Evolutionary conservation across 2,797 vertebrate species (phyloP), one percentile per base, ranked within the genome.

Genomic region (Allenopithecus nigroviridis): DNA sequence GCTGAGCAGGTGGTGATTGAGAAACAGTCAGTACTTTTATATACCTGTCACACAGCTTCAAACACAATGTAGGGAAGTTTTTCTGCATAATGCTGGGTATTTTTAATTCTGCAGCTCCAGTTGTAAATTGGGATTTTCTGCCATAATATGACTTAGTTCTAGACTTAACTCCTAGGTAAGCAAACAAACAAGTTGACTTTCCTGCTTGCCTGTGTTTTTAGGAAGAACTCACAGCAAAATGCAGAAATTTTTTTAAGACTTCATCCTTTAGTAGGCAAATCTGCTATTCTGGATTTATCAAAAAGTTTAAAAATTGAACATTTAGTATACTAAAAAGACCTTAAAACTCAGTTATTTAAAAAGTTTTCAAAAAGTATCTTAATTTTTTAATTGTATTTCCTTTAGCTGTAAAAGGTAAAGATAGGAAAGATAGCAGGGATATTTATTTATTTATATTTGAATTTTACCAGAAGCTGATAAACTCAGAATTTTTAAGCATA

Each of bases 51-150:
- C 13, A 33, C 5, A 57, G 59, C 36, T 86, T 96, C 39, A 94
- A n/a, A 81, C 2, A 36, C 14, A 89, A 8, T 12, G 1, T 74
- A 81, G 76, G 36, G n/a, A 90, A 76, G 36, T 17, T 57, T 80
- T 91, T 55, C 24, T 46, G 36, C 41, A 13, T 16, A 68, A 26
- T 64, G 6, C 53, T 93, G 55, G 13, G 8, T 78, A 68, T 87
- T 94, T 96, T 97, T 92, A 80, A 80, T 70, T 92, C 4, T 88
- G 30, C 36, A 80, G 36, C 16, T 64, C n/a, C 41, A 53, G 28
- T 28, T 91, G 41, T 53, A 84, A 93, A 72, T 70, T 70, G 41
- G 75, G 75, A 85, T 97, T 97, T 85, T 17, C 17, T 93, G 68
- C 24, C 46, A 16, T 86, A 48, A 55, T 39, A 13, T 43, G 46